Evolutionary conservation across 2,113 vertebrate species (phyloP).

Genomic region (Corynorhinus townsendii): DNA sequence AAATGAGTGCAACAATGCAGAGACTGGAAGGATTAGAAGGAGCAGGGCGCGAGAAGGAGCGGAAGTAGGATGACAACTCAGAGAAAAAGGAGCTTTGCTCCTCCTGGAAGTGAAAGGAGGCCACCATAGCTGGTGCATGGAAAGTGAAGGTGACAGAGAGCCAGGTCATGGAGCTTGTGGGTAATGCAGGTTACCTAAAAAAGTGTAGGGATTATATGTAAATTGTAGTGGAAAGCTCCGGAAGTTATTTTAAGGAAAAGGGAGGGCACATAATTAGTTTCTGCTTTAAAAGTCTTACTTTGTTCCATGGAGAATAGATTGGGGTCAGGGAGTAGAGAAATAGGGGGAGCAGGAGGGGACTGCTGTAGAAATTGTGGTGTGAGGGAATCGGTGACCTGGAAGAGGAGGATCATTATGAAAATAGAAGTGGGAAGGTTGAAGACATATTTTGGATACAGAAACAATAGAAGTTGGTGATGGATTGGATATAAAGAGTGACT

Average conservation of each 20-base stretch:
- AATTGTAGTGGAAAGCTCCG: background rate
- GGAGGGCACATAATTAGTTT: background rate
- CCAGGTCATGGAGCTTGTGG: background rate
- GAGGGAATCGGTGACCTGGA: background rate
- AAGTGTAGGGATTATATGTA: background rate
- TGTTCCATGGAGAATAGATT: background rate
- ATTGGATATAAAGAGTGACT: background rate
- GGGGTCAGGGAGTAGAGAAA: background rate
- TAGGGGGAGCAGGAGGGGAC: background rate
- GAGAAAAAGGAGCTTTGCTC: background rate
- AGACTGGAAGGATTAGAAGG: background rate
- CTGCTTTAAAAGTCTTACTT: background rate
- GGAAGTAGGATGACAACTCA: background rate
- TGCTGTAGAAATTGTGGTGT: background rate
- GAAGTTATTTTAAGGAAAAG: background rate
- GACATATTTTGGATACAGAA: background rate
- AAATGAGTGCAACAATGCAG: background rate
- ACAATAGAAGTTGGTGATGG: background rate
- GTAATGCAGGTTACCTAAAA: background rate
- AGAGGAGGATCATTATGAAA: background rate
- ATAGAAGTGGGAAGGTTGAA: background rate
- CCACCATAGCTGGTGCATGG: accelerated
- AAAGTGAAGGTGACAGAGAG: background rate
- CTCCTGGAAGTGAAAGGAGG: background rate
- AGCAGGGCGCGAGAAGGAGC: background rate